These are phyloP conservation scores for Gallinago nigripennis DNA, from an alignment of 2,797 vertebrate genomes.

Conservation along the genomic window DNA sequence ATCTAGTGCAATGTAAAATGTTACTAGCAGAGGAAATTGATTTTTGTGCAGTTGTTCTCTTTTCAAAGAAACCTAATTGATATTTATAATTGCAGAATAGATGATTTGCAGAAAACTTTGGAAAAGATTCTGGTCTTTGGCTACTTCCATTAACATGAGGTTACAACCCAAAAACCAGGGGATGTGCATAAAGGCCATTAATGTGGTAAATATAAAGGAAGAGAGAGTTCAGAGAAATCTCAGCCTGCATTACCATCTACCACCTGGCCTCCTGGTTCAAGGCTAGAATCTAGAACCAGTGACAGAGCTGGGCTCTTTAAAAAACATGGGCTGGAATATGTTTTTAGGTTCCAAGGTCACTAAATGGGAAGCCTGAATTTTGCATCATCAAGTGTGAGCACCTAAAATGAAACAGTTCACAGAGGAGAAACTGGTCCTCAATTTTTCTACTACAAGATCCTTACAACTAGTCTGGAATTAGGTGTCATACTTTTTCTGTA, in stretches of 20 bases:
- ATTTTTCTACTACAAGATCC: neutral
- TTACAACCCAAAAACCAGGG: neutral
- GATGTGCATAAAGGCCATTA: neutral
- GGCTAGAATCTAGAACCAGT: neutral
- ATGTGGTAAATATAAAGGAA: neutral
- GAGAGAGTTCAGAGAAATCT: neutral
- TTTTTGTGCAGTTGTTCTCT: neutral
- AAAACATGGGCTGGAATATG: neutral
- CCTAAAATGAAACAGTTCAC: neutral
- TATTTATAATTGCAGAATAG: neutral
- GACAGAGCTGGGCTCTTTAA: neutral
- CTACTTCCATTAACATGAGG: neutral
- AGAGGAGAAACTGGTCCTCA: neutral
- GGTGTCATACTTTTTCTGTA: neutral
- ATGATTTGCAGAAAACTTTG: neutral
- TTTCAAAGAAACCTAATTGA: neutral
- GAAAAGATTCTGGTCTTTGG: neutral
- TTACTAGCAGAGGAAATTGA: neutral
- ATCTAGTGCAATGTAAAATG: neutral
- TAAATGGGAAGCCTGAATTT: neutral
- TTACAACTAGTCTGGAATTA: neutral
- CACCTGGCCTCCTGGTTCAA: neutral
- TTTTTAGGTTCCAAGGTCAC: neutral
- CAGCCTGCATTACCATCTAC: neutral
- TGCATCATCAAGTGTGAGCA: neutral